A percentile compares a stretch with the other conserved stretches of the same genome.
phyloP scores from a whole-genome alignment of 2,888 invertebrate genomes.

The Leptinotarsa haldemani region DNA sequence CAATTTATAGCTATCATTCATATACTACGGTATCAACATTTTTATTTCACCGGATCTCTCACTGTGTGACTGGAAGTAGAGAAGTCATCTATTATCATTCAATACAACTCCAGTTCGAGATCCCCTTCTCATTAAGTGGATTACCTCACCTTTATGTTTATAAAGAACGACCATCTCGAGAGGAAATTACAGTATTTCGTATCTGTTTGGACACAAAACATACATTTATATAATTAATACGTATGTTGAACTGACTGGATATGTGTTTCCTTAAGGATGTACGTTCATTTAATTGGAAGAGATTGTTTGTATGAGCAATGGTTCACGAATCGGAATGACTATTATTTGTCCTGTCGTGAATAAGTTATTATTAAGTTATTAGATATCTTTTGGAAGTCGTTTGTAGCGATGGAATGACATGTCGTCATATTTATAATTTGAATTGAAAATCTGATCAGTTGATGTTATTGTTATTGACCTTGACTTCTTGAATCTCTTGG shows the following conservation, averaged over 20 bases:
- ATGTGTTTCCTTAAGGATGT: slow-evolving; percentile 14
- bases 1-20: too few relatives aligned
- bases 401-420: not conserved
- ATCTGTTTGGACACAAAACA: slow-evolving; percentile 16
- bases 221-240: slow-evolving; percentile 16
- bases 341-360: slow-evolving; percentile 14
- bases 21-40: too few relatives aligned
- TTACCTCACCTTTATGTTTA: not conserved
- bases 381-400: slow-evolving; percentile 8
- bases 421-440: not conserved
- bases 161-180: slow-evolving; percentile 1
- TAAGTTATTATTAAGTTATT: slow-evolving; percentile 16
- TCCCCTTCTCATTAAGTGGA: not conserved
- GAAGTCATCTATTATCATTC: slow-evolving; percentile 4
- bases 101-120: not conserved
- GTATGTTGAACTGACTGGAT: slow-evolving; percentile 10
- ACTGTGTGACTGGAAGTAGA: not conserved
- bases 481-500: too few relatives aligned
- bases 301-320: slow-evolving; percentile 12
- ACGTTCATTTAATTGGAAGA: slow-evolving; percentile 14
- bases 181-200: slow-evolving; percentile 9
- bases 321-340: slow-evolving; percentile 7
- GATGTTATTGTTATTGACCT: not conserved
- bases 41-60: not conserved
- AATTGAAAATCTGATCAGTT: not conserved